Conservation (phyloP, 2,888 invertebrate species). For the Scaptomyza parva region DNA sequence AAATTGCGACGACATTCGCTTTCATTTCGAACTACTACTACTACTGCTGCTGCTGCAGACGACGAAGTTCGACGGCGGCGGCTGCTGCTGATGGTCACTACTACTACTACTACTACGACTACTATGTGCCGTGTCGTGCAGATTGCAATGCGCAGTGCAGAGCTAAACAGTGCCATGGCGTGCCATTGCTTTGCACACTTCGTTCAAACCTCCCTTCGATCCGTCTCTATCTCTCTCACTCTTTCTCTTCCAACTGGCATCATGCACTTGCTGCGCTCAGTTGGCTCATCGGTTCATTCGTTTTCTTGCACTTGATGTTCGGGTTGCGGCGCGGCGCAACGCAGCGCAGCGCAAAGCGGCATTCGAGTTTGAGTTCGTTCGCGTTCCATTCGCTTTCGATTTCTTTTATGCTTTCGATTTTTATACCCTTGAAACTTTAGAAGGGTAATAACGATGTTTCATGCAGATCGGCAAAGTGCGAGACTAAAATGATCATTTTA, state of each 20-base stretch:
- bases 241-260: constrained; percentile 14
- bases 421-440: constrained; percentile 67
- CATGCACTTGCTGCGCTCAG: constrained; percentile 48
- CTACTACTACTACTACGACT: constrained; percentile 49
- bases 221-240: background rate
- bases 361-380: constrained; percentile 38
- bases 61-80: background rate
- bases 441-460: constrained; percentile 24
- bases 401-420: constrained; percentile 78
- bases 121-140: constrained; percentile 52
- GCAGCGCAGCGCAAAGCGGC: background rate
- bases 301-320: constrained; percentile 75
- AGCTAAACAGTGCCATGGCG: constrained; percentile 40
- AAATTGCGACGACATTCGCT: constrained; percentile 69
- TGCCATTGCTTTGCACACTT: constrained; percentile 67
- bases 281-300: constrained; percentile 60
- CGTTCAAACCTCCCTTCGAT: constrained; percentile 22
- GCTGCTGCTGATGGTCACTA: constrained; percentile 61
- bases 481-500: constrained; percentile 4
- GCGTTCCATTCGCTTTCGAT: constrained; percentile 74
- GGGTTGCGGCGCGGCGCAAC: background rate
- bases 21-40: constrained; percentile 66
- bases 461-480: background rate
- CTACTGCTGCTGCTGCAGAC: background rate
- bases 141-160: constrained; percentile 35